Percentiles rank a stretch among this genome's conserved stretches.
Conservation (phyloP, 2,888 invertebrate genomes). For the Petrolisthes manimaculis region DNA sequence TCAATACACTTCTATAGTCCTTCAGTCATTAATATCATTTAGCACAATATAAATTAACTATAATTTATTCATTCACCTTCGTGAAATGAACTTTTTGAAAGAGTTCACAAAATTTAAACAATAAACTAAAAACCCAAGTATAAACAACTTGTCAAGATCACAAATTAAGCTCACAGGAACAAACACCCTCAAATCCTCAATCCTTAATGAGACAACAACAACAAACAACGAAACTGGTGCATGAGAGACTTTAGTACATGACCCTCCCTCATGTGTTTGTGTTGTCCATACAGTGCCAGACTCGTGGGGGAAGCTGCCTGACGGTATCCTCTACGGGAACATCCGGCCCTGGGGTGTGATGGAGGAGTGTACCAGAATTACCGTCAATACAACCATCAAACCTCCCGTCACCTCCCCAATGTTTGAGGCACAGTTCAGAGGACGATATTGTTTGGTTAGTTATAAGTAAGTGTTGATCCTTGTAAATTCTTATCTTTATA, state of each 20-base stretch:
- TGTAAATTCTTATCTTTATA: no score
- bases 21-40: no score
- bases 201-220: neutral
- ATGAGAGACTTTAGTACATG: neutral
- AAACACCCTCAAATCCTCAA: neutral
- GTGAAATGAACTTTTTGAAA: no score
- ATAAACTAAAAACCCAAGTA: no score
- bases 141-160: no score
- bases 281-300: slow-evolving; percentile 25
- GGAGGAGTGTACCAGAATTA: slow-evolving; percentile 31
- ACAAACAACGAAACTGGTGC: no score
- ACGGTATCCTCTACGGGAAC: slow-evolving; percentile 37
- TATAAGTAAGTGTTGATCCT: neutral
- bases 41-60: no score
- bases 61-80: no score
- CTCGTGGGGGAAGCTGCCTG: slow-evolving; percentile 47
- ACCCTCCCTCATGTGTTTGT: neutral
- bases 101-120: no score
- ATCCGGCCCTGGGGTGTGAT: slow-evolving; percentile 29
- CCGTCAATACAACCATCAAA: no score
- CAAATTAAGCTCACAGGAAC: neutral
- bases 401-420: no score
- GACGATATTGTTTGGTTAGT: neutral
- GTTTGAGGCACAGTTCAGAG: neutral
- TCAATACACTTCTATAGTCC: no score